A percentile compares a stretch with the other conserved stretches of the same genome.
Evolutionary conservation across 2,113 vertebrate species (phyloP).

Genomic region (Ramphastos sulfuratus): DNA sequence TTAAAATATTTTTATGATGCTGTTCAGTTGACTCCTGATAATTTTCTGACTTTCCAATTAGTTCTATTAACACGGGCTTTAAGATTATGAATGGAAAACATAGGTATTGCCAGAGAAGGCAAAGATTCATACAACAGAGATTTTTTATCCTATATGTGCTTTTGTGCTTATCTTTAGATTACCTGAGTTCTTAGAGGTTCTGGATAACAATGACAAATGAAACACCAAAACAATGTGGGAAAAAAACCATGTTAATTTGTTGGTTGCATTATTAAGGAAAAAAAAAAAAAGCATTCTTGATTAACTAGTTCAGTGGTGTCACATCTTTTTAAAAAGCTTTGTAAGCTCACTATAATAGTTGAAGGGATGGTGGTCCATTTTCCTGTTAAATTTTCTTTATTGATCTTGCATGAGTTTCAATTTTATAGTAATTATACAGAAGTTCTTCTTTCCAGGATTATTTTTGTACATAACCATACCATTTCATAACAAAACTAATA

Average conservation of each 20-base stretch:
- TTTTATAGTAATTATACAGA: background rate
- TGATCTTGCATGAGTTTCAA: background rate
- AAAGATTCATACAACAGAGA: background rate
- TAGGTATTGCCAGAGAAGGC: background rate
- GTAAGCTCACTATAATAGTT: background rate
- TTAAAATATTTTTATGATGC: background rate
- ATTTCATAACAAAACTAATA: background rate
- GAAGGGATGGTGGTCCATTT: background rate
- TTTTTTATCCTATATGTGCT: background rate
- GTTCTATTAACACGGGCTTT: background rate
- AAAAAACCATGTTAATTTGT: background rate
- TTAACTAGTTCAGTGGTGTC: background rate
- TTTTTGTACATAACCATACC: background rate
- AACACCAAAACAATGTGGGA: background rate
- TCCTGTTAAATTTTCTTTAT: background rate
- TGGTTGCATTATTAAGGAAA: background rate
- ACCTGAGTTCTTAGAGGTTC: background rate
- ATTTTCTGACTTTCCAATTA: constrained; percentile 6
- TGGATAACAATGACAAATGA: background rate
- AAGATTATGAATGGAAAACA: background rate
- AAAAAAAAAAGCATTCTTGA: background rate
- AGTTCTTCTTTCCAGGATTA: background rate
- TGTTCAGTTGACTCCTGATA: background rate
- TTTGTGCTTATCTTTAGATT: background rate
- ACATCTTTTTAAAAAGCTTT: background rate